Percentiles rank a stretch among this genome's conserved stretches.
Conservation (phyloP, 1,140 invertebrate genomes). For the Drosophila hydei region DNA sequence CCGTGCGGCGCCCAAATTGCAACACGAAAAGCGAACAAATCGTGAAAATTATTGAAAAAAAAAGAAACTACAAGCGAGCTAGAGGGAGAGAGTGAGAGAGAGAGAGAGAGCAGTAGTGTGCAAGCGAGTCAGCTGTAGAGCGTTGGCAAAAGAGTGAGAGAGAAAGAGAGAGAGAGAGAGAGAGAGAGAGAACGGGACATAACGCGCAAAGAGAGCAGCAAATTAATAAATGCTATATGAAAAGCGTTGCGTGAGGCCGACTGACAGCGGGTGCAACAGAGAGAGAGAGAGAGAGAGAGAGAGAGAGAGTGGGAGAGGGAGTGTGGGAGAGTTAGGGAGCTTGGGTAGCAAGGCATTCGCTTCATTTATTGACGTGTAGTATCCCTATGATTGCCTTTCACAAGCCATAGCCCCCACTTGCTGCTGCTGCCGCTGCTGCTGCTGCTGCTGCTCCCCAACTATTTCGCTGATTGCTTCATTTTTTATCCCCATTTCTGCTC, state of each 20-base stretch:
- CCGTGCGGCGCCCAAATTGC: slow-evolving; percentile 58
- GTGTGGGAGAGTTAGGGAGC: background rate
- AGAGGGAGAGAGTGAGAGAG: slow-evolving; percentile 8
- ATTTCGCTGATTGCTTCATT: slow-evolving; percentile 66
- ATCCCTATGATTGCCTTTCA: slow-evolving; percentile 74
- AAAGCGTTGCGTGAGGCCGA: slow-evolving; percentile 54
- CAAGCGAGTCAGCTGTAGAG: background rate
- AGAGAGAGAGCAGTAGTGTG: slow-evolving; percentile 15
- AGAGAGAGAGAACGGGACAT: slow-evolving; percentile 30
- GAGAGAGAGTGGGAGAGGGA: background rate
- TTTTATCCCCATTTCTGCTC: slow-evolving; percentile 43
- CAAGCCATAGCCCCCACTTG: slow-evolving; percentile 38
- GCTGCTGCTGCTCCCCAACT: slow-evolving; percentile 17
- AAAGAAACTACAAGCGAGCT: slow-evolving; percentile 31
- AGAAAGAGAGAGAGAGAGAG: background rate
- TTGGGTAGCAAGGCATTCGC: slow-evolving; percentile 26
- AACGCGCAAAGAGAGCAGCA: slow-evolving; percentile 43
- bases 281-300: background rate
- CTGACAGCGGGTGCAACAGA: background rate
- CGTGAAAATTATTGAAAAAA: slow-evolving; percentile 74
- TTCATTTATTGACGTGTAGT: slow-evolving; percentile 80
- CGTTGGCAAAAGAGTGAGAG: slow-evolving; percentile 6
- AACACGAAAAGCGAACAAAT: slow-evolving; percentile 75
- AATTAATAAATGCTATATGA: slow-evolving; percentile 66
- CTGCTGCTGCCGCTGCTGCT: no score